phyloP scores from a whole-genome alignment of 2,113 vertebrate genomes.

The Dipodomys spectabilis region DNA sequence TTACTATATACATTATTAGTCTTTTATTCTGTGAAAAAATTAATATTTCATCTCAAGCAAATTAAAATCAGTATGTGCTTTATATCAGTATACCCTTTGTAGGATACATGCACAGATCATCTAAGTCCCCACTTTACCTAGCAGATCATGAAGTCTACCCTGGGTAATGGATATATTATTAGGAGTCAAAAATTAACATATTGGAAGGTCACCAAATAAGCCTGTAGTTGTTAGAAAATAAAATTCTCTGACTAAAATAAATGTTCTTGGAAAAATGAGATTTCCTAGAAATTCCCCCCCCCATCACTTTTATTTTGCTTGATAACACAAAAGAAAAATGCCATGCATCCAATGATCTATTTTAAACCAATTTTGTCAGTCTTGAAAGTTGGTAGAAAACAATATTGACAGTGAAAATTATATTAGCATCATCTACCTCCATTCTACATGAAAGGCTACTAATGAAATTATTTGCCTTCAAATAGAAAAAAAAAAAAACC shows the following conservation, averaged over 20 bases:
- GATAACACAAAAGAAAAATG: conserved; percentile 6
- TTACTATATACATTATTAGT: background rate
- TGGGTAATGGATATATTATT: background rate
- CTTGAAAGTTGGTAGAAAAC: background rate
- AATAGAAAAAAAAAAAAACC: background rate
- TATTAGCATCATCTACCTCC: background rate
- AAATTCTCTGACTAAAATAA: conserved; percentile 19
- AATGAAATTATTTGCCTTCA: conserved; percentile 19
- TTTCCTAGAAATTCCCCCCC: background rate
- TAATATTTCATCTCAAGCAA: conserved; percentile 45
- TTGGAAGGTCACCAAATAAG: background rate
- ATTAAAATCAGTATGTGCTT: background rate
- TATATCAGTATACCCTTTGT: background rate
- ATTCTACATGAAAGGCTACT: background rate
- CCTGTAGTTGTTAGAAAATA: background rate
- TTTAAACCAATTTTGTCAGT: conserved; percentile 14
- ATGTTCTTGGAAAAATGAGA: background rate
- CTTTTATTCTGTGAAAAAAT: background rate
- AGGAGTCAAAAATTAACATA: background rate
- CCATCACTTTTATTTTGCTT: background rate
- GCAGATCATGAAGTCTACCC: background rate
- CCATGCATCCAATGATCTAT: background rate
- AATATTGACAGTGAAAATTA: background rate
- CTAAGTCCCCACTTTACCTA: background rate
- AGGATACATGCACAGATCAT: background rate